These are phyloP conservation scores for Iguana delicatissima DNA, from an alignment of 2,797 vertebrate species.

Conservation along the genomic window DNA sequence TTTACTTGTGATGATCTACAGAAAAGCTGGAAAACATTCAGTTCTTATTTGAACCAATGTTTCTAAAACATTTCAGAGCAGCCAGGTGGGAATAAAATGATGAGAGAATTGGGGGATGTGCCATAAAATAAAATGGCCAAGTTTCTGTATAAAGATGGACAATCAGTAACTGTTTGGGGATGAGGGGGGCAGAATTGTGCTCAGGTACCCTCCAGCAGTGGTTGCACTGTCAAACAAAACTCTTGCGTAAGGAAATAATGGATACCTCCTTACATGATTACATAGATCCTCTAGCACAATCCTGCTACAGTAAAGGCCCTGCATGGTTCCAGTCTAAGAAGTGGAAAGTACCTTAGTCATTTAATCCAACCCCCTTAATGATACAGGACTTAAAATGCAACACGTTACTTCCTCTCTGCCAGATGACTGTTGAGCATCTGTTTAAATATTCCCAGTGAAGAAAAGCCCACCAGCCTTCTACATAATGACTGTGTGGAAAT, in stretches of 20 bases:
- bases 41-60: not conserved
- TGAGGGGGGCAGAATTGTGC: too few species aligned
- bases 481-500: not conserved
- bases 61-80: slow-evolving; percentile 1
- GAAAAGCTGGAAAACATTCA: not conserved
- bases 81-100: not conserved
- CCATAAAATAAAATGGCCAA: not conserved
- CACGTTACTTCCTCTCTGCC: not conserved
- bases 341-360: not conserved
- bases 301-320: too few species aligned
- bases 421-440: too few species aligned
- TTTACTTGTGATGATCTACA: slow-evolving; percentile 4
- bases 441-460: not conserved
- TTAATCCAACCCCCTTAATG: not conserved
- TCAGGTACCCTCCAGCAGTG: too few species aligned
- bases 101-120: not conserved
- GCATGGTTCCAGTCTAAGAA: too few species aligned
- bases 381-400: too few species aligned
- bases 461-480: not conserved
- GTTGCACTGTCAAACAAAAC: too few species aligned
- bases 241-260: too few species aligned
- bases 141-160: too few species aligned
- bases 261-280: too few species aligned
- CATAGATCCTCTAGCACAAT: too few species aligned
- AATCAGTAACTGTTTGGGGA: too few species aligned